Conservation (phyloP, 35 echinoderm and acorn worm genomes). For the Apostichopus parvimensis region DNA sequence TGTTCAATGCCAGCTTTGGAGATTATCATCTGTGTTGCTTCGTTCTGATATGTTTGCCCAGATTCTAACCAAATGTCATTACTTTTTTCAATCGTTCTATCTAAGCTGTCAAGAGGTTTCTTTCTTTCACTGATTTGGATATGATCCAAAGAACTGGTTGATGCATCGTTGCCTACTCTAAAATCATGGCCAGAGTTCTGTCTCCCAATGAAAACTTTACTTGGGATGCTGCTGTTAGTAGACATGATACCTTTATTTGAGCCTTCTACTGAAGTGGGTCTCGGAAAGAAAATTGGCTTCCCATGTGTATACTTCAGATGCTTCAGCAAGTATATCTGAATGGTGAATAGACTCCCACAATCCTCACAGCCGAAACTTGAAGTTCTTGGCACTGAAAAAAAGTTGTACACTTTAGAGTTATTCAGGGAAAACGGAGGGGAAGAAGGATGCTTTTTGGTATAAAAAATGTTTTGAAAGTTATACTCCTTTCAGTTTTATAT, state of each 20-base stretch:
- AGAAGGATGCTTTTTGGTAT: too few relatives aligned
- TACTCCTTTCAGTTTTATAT: too few relatives aligned
- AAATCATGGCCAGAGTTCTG: background rate
- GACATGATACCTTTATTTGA: conserved; percentile 5
- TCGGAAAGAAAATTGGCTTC: conserved; percentile 43
- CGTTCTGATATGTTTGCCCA: background rate
- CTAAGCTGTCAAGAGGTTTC: background rate
- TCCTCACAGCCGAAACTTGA: conserved; percentile 31
- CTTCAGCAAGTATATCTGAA: conserved; percentile 44
- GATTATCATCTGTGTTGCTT: background rate
- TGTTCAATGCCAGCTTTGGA: background rate
- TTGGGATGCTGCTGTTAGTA: background rate
- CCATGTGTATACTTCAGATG: conserved; percentile 45
- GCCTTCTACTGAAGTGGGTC: background rate
- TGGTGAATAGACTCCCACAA: conserved; percentile 40
- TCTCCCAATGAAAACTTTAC: background rate
- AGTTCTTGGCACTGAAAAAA: background rate
- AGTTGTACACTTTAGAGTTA: too few relatives aligned
- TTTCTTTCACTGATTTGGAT: background rate
- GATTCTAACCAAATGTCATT: background rate
- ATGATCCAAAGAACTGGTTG: background rate
- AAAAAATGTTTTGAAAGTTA: too few relatives aligned
- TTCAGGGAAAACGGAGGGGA: too few relatives aligned
- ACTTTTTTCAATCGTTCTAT: background rate
- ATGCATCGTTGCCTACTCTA: background rate